Conservation (phyloP, 2,797 vertebrate genomes). For the Novumbra hubbsi region DNA sequence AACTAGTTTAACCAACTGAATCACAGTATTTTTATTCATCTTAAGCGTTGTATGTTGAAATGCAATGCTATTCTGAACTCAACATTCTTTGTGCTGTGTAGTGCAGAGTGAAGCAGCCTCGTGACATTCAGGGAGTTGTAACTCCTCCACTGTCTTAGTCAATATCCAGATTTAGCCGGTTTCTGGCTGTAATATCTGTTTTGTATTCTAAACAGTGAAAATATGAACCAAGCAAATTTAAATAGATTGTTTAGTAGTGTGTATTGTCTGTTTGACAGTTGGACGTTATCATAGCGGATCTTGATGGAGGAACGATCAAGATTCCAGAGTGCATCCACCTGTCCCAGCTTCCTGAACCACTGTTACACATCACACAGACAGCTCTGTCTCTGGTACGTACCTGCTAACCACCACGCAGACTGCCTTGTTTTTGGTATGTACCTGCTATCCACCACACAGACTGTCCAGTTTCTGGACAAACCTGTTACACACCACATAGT, state of each 20-base stretch:
- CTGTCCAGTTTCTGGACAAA: not conserved
- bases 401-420: slow-evolving; percentile 5
- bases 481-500: not conserved
- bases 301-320: slow-evolving; percentile 98
- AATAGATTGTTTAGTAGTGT: not conserved
- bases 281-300: slow-evolving; percentile 96
- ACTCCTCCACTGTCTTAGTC: slow-evolving; percentile 15
- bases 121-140: slow-evolving; percentile 29
- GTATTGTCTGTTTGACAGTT: slow-evolving; percentile 69
- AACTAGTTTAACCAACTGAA: not conserved
- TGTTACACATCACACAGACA: slow-evolving; percentile 86
- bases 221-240: slow-evolving; percentile 30
- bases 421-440: slow-evolving; percentile 1
- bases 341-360: slow-evolving; percentile 92
- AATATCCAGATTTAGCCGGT: slow-evolving; percentile 35
- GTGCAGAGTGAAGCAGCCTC: not conserved
- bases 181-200: slow-evolving; percentile 19
- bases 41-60: not conserved
- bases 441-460: slow-evolving; percentile 8
- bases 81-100: slow-evolving; percentile 5
- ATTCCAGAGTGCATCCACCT: slow-evolving; percentile 98
- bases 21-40: not conserved
- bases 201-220: slow-evolving; percentile 26
- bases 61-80: not conserved
- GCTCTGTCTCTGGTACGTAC: slow-evolving; percentile 86